Evolutionary conservation across 2,888 invertebrate genomes (phyloP).

Genomic region (Blomia tropicalis): DNA sequence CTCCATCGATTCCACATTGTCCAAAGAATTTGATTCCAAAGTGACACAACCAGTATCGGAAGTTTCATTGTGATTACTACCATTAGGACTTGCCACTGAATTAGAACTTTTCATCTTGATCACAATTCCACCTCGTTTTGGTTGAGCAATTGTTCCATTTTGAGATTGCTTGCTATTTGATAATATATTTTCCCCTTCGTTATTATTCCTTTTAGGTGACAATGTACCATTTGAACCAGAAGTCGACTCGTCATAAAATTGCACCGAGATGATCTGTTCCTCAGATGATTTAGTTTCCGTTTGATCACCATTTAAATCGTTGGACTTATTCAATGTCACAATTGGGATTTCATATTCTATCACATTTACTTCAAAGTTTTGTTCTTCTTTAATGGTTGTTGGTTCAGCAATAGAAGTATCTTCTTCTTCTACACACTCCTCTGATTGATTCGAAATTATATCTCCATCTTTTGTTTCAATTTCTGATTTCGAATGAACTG

Average conservation of each 20-base stretch:
- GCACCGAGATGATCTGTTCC: background rate
- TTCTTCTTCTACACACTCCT: too few relatives aligned
- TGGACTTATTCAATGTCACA: background rate
- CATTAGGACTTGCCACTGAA: background rate
- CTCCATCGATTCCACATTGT: too few relatives aligned
- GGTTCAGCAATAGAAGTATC: background rate
- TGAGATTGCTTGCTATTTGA: background rate
- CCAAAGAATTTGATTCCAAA: too few relatives aligned
- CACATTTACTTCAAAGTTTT: slow-evolving; percentile 17
- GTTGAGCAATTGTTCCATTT: background rate
- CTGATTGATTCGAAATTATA: too few relatives aligned
- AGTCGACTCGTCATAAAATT: background rate
- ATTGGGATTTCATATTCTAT: slow-evolving; percentile 22
- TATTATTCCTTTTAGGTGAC: background rate
- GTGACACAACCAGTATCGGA: background rate
- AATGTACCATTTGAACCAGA: background rate
- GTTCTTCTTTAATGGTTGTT: background rate
- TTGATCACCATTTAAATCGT: background rate
- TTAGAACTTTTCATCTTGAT: slow-evolving; percentile 20
- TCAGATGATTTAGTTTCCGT: too few relatives aligned
- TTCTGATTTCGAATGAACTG: background rate
- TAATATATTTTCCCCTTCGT: background rate
- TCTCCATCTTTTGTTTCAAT: background rate
- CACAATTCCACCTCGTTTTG: slow-evolving; percentile 16
- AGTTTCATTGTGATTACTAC: background rate